These are phyloP conservation scores for Tetragnatha montana DNA, from an alignment of 2,888 invertebrate genomes.

Conservation along the genomic window DNA sequence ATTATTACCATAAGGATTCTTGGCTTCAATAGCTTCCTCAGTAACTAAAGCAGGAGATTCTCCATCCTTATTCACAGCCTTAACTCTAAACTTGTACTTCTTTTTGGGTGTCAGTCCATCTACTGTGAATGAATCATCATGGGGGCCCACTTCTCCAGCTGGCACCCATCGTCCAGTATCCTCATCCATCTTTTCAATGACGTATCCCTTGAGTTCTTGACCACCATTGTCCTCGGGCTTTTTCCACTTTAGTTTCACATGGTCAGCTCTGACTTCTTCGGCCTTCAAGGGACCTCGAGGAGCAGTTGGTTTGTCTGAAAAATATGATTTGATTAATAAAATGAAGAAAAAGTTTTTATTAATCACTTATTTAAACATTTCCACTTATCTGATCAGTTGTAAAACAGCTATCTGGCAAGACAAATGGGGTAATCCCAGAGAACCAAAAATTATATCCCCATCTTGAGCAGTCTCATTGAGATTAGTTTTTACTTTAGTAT, in stretches of 20 bases:
- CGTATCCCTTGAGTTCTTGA: conserved; percentile 90
- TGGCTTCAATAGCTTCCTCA: conserved; percentile 90
- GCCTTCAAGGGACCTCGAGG: conserved; percentile 79
- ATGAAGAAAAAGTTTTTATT: not conserved
- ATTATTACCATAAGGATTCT: conserved; percentile 93
- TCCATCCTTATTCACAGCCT: conserved; percentile 97
- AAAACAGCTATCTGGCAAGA: too few species aligned
- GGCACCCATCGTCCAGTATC: conserved; percentile 97
- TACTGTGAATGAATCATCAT: conserved; percentile 88
- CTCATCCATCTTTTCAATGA: conserved; percentile 96
- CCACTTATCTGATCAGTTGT: too few species aligned
- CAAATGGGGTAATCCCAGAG: too few species aligned
- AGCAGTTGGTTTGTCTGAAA: conserved; percentile 78
- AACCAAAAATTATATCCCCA: too few species aligned
- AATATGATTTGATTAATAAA: not conserved
- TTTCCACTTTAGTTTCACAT: conserved; percentile 93
- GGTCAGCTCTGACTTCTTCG: conserved; percentile 91
- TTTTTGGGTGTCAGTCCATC: conserved; percentile 94
- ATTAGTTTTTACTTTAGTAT: too few species aligned
- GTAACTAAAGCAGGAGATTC: conserved; percentile 96
- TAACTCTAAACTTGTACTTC: conserved; percentile 98
- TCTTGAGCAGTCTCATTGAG: too few species aligned
- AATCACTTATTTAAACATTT: too few species aligned
- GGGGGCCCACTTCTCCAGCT: conserved; percentile 89
- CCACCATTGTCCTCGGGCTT: conserved; percentile 92